Evolutionary conservation across 2,888 invertebrate species (phyloP), one percentile per base, ranked within the genome.

Genomic region (Trichopoda pennipes): DNA sequence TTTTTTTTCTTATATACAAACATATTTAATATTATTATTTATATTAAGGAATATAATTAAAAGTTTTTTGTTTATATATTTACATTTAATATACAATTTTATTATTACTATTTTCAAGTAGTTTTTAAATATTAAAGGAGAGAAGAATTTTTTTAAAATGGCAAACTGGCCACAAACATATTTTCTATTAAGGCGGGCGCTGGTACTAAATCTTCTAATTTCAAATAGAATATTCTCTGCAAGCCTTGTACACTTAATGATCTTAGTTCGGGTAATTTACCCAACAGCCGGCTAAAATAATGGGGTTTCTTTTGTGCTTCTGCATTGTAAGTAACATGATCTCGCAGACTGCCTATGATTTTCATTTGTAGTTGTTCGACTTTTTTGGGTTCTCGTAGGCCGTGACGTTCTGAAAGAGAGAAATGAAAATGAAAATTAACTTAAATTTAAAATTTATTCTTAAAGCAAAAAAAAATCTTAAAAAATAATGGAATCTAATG

Each of bases 321-420:
- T 32, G 95, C 94, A 90, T 96, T 96, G 91, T 96, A 96, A 21
- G 98, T 98, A 89, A 98, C 98, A 92, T 99, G 99, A 88, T 99
- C 99, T 56, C 98, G 95, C 79, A 99, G 93, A 80, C 98, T 97
- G 83, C 97, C 96, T 87, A 99, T 97, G 88, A 99, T 96, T 92
- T 98, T 98, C 96, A 97, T 98, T 91, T 99, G 98, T 19, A 99
- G 93, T 87, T 96, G 97, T 90, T 99, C 99, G 86, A 99, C 96
- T 87, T 96, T 95, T 89, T 96, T 95, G 0, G 97, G 96, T 88
- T 98, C 98, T 88, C 95, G 95, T 85, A 99, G 92, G 58, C 98
- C 98, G 89, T 98, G 98, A 32, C 98, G 95, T 91, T 98, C 98
- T 98, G 93, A 56, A 85, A 82, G 28, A 35, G 21, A 14, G 12